phyloP scores from a whole-genome alignment of 2,888 invertebrate genomes.

The Tanytarsus gracilentus region DNA sequence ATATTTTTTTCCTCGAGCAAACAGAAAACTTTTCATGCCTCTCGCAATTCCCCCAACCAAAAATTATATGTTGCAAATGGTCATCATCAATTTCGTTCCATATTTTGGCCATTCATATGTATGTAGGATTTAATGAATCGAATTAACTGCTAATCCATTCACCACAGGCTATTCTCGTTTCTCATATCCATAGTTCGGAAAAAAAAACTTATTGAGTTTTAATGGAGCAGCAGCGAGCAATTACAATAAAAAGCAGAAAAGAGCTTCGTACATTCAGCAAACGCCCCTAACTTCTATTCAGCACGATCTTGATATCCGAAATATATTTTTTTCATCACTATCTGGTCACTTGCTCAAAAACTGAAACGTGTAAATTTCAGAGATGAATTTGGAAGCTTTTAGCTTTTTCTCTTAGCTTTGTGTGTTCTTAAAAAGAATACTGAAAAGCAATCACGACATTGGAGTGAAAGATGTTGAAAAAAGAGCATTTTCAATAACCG shows the following conservation, averaged over 20 bases:
- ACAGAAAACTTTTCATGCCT: no score
- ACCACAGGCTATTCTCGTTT: background rate
- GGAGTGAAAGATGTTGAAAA: no score
- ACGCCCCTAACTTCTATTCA: background rate
- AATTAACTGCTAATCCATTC: constrained; percentile 3
- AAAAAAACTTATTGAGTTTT: constrained; percentile 14
- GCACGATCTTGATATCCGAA: background rate
- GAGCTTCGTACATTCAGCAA: background rate
- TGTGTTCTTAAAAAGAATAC: no score
- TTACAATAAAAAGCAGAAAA: background rate
- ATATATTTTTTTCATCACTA: background rate
- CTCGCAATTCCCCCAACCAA: no score
- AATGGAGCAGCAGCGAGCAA: background rate
- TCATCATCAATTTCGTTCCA: background rate
- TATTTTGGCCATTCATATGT: background rate
- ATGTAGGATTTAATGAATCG: background rate
- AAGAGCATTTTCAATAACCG: no score
- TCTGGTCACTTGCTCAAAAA: no score
- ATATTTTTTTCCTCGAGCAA: no score
- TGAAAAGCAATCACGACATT: no score
- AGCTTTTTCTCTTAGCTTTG: no score
- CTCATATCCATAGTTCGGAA: background rate
- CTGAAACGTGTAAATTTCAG: no score
- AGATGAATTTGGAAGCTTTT: no score
- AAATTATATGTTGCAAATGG: no score